Percentiles rank a stretch among this genome's conserved stretches.
These are phyloP conservation scores for Halocynthia roretzi DNA, from an alignment of 23 tunicate species.

Conservation along the genomic window DNA sequence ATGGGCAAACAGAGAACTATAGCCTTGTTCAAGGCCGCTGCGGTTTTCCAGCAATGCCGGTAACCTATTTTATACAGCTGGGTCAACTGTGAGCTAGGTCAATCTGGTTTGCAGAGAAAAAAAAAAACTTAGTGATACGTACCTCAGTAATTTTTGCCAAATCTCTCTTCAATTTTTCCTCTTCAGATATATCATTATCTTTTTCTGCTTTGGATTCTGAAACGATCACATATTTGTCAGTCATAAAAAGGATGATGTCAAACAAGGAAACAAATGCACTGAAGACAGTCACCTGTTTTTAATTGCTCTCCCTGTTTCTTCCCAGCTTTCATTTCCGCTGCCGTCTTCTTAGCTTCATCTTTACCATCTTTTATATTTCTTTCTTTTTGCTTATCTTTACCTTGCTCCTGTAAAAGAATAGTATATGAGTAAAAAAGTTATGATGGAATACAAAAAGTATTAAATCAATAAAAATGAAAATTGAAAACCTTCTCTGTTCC, in stretches of 20 bases:
- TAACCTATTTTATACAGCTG: too few relatives aligned
- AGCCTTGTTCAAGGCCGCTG: too few relatives aligned
- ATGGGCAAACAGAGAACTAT: too few relatives aligned
- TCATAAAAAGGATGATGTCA: too few relatives aligned
- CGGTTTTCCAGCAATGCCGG: too few relatives aligned
- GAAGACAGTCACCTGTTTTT: too few relatives aligned
- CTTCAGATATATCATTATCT: neutral
- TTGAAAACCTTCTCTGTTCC: neutral
- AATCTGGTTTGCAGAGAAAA: too few relatives aligned
- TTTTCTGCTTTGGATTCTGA: too few relatives aligned
- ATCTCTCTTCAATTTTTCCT: slow-evolving; percentile 20
- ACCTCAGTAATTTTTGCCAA: slow-evolving; percentile 15
- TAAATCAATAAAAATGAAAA: neutral
- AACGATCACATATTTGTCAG: too few relatives aligned
- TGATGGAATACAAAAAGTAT: slow-evolving; percentile 1
- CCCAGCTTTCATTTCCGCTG: neutral
- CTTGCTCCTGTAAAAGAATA: neutral
- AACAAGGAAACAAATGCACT: too few relatives aligned
- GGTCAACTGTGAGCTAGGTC: too few relatives aligned
- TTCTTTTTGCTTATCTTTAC: neutral
- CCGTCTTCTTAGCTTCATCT: neutral
- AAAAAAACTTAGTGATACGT: neutral
- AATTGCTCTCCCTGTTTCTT: too few relatives aligned
- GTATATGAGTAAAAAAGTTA: neutral
- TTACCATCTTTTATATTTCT: neutral